These are phyloP conservation scores for Cecidostiba fungosa DNA, from an alignment of 2,888 invertebrate species.

Conservation along the genomic window DNA sequence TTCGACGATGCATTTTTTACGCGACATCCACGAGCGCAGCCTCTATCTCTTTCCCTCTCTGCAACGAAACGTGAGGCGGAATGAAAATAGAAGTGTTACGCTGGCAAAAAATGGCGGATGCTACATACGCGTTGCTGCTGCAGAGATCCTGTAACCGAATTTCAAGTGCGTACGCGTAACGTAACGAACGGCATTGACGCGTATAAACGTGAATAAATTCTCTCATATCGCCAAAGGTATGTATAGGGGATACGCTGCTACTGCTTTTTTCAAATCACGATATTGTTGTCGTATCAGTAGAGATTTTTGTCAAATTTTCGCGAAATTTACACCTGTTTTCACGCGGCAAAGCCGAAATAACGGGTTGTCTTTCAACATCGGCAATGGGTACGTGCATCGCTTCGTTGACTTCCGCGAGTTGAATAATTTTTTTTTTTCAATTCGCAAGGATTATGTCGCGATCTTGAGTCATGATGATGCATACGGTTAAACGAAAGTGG, in stretches of 20 bases:
- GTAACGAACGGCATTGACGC: slow-evolving; percentile 65
- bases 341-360: not conserved
- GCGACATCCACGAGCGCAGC: slow-evolving; percentile 52
- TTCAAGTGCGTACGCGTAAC: slow-evolving; percentile 61
- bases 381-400: too few species aligned
- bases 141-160: slow-evolving; percentile 63
- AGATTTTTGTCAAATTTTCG: not conserved
- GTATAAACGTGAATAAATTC: slow-evolving; percentile 64
- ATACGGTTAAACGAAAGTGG: slow-evolving; percentile 53
- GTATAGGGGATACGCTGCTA: not conserved
- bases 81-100: slow-evolving; percentile 78
- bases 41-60: not conserved
- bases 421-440: not conserved
- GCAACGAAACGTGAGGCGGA: slow-evolving; percentile 74
- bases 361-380: too few species aligned
- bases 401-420: too few species aligned
- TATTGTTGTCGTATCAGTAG: slow-evolving; percentile 37
- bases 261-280: slow-evolving; percentile 53
- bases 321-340: not conserved
- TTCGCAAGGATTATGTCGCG: not conserved
- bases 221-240: slow-evolving; percentile 54
- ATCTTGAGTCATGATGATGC: slow-evolving; percentile 34
- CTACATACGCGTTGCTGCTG: slow-evolving; percentile 34
- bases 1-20: slow-evolving; percentile 66
- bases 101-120: slow-evolving; percentile 72